Percentiles rank a stretch among this genome's conserved stretches.
These are phyloP conservation scores for Rhyacichthys aspro DNA, from an alignment of 2,797 vertebrate species.

Conservation along the genomic window DNA sequence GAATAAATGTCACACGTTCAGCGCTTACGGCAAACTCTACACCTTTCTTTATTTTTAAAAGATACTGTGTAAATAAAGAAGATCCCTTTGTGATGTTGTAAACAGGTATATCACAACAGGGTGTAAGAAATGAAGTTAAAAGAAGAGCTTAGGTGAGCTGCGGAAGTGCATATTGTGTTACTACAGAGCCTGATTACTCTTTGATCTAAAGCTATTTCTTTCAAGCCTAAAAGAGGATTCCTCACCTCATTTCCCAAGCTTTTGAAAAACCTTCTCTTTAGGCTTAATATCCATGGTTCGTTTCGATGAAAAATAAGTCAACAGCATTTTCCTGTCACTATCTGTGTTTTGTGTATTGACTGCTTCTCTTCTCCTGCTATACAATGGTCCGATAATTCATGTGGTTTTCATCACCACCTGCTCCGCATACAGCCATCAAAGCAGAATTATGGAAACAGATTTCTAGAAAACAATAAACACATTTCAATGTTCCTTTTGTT, in stretches of 20 bases:
- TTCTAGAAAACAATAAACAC: slow-evolving; percentile 1
- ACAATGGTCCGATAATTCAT: slow-evolving; percentile 20
- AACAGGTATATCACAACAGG: slow-evolving; percentile 14
- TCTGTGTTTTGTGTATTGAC: neutral
- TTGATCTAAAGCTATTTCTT: slow-evolving; percentile 41
- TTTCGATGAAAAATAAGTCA: neutral
- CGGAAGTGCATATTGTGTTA: slow-evolving; percentile 55
- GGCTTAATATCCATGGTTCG: slow-evolving; percentile 12
- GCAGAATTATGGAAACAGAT: too few relatives aligned
- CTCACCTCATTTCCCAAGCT: slow-evolving; percentile 27
- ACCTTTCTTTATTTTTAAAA: too few relatives aligned
- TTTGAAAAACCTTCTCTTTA: slow-evolving; percentile 13
- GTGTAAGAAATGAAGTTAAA: slow-evolving; percentile 40
- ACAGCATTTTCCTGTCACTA: slow-evolving; percentile 1
- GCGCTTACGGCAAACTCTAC: too few relatives aligned
- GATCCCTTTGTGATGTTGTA: slow-evolving; percentile 3
- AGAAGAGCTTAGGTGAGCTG: slow-evolving; percentile 37
- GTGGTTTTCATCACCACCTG: too few relatives aligned
- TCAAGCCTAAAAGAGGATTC: slow-evolving; percentile 21
- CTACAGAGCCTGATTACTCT: slow-evolving; percentile 34
- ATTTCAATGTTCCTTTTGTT: slow-evolving; percentile 21
- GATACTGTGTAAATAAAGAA: neutral
- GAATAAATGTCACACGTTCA: too few relatives aligned
- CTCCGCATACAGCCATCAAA: too few relatives aligned
- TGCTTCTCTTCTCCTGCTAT: slow-evolving; percentile 8